phyloP scores from a whole-genome alignment of 53 echinoderm and acorn worm species.

The Paracentrotus lividus region DNA sequence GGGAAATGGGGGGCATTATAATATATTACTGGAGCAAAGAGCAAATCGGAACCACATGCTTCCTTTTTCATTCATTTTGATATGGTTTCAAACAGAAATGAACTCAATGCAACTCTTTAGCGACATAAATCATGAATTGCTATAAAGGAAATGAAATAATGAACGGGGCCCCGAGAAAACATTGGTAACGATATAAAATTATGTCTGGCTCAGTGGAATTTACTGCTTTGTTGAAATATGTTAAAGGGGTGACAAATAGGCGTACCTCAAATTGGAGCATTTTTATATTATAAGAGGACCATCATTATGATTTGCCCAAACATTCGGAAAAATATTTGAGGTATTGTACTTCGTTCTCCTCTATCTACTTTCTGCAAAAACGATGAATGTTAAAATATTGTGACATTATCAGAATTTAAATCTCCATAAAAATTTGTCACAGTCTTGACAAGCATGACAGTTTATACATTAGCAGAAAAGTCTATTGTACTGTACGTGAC shows the following conservation, averaged over 20 bases:
- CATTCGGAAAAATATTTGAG: no score
- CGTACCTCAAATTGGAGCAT: no score
- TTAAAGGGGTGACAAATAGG: no score
- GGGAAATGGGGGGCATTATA: not conserved
- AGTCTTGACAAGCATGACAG: no score
- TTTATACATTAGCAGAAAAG: not conserved
- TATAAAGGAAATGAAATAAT: not conserved
- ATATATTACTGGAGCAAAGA: not conserved
- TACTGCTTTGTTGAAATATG: no score
- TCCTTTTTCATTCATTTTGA: not conserved
- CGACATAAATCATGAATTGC: not conserved
- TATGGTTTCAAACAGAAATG: not conserved
- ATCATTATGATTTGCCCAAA: no score
- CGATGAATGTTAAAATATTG: no score
- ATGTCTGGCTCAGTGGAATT: not conserved
- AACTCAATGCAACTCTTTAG: not conserved
- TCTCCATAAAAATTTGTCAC: no score
- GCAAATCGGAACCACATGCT: not conserved
- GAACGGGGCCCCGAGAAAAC: not conserved
- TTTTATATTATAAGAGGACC: no score
- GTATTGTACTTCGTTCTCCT: no score
- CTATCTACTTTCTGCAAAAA: no score
- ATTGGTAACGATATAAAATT: not conserved
- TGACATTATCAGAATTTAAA: not conserved
- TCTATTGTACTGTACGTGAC: not conserved